A percentile compares a stretch with the other conserved stretches of the same genome.
phyloP scores from a whole-genome alignment of 2,888 invertebrate genomes.

The Mycalesis mineus region DNA sequence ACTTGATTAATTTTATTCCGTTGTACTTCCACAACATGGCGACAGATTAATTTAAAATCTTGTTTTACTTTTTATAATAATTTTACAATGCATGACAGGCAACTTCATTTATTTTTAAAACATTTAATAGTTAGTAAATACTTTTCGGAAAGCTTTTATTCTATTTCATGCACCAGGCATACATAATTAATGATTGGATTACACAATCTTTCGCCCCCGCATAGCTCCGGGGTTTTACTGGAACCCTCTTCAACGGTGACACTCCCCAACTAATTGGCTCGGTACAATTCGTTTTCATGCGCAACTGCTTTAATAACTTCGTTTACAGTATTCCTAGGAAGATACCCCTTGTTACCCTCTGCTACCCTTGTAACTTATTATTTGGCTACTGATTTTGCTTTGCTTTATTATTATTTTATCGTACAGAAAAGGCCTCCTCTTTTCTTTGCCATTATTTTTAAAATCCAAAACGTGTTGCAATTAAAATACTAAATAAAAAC shows the following conservation, averaged over 20 bases:
- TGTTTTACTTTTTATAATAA: neutral
- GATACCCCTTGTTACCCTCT: neutral
- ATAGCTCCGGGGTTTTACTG: conserved; percentile 8
- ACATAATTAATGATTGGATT: conserved; percentile 13
- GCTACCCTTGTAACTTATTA: neutral
- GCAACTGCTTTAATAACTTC: conserved; percentile 55
- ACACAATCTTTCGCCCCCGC: conserved; percentile 7
- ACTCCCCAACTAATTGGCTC: conserved; percentile 59
- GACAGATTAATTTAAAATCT: neutral
- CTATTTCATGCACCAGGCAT: conserved; percentile 6
- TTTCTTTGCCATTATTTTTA: too few relatives aligned
- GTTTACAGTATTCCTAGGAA: conserved; percentile 29
- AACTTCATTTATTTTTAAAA: neutral
- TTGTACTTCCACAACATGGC: neutral
- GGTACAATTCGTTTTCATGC: conserved; percentile 59
- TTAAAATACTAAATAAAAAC: neutral
- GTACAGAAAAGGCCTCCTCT: neutral
- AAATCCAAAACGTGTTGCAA: too few relatives aligned
- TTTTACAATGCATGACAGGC: neutral
- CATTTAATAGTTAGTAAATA: neutral
- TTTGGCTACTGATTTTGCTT: neutral
- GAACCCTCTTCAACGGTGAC: conserved; percentile 57
- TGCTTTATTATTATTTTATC: neutral
- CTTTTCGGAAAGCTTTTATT: neutral
- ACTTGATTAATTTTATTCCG: neutral